Conservation (phyloP, 1,140 invertebrate genomes). For the Lerema accius region DNA sequence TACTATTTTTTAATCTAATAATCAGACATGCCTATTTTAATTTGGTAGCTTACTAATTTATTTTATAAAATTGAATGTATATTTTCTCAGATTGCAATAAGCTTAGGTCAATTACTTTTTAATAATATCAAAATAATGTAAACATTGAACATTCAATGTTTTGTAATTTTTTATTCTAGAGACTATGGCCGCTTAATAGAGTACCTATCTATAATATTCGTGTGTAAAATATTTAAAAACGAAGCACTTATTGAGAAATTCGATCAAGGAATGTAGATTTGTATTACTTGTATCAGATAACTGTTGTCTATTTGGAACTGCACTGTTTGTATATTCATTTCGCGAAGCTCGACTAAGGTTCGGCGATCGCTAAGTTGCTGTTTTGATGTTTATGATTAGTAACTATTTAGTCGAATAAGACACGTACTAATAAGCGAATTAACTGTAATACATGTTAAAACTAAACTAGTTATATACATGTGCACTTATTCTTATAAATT, state of each 20-base stretch:
- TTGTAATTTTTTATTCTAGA: conserved; percentile 19
- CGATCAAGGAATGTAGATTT: conserved; percentile 12
- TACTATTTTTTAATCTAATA: conserved; percentile 29
- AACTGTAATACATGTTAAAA: background rate
- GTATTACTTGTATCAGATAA: conserved; percentile 12
- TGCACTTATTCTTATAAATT: background rate
- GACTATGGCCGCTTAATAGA: conserved; percentile 16
- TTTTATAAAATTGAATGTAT: conserved; percentile 33
- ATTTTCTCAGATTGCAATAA: conserved; percentile 28
- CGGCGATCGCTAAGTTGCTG: background rate
- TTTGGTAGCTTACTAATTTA: conserved; percentile 40
- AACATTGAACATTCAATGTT: conserved; percentile 15
- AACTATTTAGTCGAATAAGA: background rate
- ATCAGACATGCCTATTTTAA: conserved; percentile 19
- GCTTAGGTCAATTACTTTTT: conserved; percentile 30
- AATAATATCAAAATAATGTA: background rate
- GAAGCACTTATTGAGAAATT: conserved; percentile 24
- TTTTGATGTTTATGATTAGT: background rate
- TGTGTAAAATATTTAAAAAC: conserved; percentile 30
- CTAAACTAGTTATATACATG: too few relatives aligned
- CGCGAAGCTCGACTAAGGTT: background rate
- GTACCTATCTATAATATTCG: conserved; percentile 6
- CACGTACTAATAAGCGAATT: background rate
- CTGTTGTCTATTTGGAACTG: conserved; percentile 10
- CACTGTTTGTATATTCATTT: conserved; percentile 1